Evolutionary conservation across 1,140 invertebrate species (phyloP), one percentile per base, ranked within the genome.

Genomic region (Brachionus koreanus): DNA sequence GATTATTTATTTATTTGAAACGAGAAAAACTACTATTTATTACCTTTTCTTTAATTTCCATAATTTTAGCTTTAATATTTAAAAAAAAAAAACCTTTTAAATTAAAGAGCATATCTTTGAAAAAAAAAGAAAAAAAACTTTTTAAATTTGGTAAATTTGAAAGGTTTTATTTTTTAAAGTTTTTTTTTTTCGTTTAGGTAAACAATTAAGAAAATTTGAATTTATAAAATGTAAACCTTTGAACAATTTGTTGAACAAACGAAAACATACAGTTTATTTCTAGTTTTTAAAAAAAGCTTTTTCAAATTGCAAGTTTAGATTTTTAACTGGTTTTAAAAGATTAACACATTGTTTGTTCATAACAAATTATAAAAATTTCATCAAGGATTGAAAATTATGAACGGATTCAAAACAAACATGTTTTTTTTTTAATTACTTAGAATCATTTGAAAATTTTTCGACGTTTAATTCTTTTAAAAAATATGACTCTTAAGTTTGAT

Each of bases 211-310:
- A 57, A 69, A 39, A 39, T 69, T 39, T 69, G 5, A 23, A 39
- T 23, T 39, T 69, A 16, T 16, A 37, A 69, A 69, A 69, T 37
- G 35, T 37, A 69, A 69, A 69, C 65, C 65, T 69, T 69, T 69
- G 35, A 69, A 69, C 37, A 65, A 39, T 6, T 69, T 37, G 42
- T 69, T 19, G n/a, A 9, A 42, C 39, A 42, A 57, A 57, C 9
- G 49, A 57, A 57, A 57, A 57, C 49, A 23, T 57, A 57, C 49
- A 57, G 49, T 23, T 57, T 57, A 57, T 57, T 57, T 57, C 49
- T 57, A 57, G 49, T 25, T 57, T 57, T 57, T 19, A 25, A 23
- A n/a, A n/a, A 29, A 57, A 57, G 49, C 49, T 57, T 19, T 57
- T 57, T 57, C 49, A 57, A 57, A 57, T 57, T 57, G 19, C 19